Base-by-base conservation (phyloP, 2,797 vertebrate species). In the Argyrosomus regius region DNA sequence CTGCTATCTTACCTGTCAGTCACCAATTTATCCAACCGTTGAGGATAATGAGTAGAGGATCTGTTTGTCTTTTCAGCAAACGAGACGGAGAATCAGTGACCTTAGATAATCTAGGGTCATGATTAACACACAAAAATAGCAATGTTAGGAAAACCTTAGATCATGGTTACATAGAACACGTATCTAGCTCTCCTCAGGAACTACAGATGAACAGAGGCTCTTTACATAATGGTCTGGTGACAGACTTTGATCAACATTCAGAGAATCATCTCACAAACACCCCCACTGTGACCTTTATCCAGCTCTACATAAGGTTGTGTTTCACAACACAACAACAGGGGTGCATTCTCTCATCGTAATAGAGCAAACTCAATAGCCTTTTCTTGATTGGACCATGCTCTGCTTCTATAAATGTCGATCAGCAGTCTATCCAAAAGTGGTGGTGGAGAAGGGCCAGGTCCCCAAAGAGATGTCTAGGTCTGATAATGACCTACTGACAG, bases 201-300 rank as follows among this genome's bases (percentile, higher is more conserved):
- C 67, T 18, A 49, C 41, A 48, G 52, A 75, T 85, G 49, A 82
- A 76, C 31, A 58, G 57, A 68, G 81, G 72, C 59, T 72, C 49
- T 65, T 56, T 4, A 72, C 61, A 72, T 82, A 79, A 71, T 48
- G 60, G 63, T 76, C 70, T 50, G 75, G 17, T 86, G 90, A 93
- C 57, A 72, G 77, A 76, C 91, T 93, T 91, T 93, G 91, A 94
- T 92, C 92, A 83, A 54, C 63, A 56, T 28, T 75, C 77, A 69
- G 46, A 54, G 69, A 75, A 52, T 82, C 84, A 74, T 28, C 69
- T 60, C 68, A 26, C 63, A 85, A 72, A 67, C 84, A 73, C 24
- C 48, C 75, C 63, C 61, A 54, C 24, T 28, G 62, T 82, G 86
- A 86, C 81, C 81, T 83, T 60, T 72, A 53, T 24, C 41, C 46